Evolutionary conservation across 2,113 vertebrate genomes (phyloP).

Genomic region (Malurus alboscapulatus): DNA sequence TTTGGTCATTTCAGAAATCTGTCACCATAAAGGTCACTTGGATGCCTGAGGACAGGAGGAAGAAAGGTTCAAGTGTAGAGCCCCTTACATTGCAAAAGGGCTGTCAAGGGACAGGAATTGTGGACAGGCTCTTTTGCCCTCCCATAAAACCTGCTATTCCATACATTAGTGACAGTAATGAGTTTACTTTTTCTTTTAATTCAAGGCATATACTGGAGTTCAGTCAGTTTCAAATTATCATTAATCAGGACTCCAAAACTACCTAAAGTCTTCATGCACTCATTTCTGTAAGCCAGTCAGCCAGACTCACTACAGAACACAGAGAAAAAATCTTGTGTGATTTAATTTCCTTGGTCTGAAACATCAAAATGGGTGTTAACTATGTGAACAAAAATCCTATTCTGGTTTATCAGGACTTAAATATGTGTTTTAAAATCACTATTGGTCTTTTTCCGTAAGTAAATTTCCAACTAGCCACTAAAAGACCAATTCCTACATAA

Average conservation of each 20-base stretch:
- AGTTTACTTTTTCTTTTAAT: neutral
- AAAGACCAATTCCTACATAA: neutral
- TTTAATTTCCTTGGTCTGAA: neutral
- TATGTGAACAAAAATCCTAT: neutral
- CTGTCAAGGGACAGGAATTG: neutral
- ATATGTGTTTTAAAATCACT: neutral
- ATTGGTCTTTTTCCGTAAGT: neutral
- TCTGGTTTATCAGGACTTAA: neutral
- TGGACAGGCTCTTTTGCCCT: neutral
- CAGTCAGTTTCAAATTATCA: neutral
- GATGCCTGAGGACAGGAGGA: neutral
- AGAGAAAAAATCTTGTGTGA: neutral
- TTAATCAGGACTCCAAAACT: neutral
- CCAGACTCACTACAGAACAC: neutral
- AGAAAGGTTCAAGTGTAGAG: neutral
- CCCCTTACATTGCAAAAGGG: rapidly evolving
- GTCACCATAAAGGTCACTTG: neutral
- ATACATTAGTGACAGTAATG: neutral
- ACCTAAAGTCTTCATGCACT: rapidly evolving
- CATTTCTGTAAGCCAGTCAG: neutral
- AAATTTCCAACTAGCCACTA: neutral
- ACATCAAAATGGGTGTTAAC: neutral
- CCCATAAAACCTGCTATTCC: neutral
- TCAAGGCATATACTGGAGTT: neutral
- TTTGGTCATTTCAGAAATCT: neutral